Percentiles rank a stretch among this genome's conserved stretches.
Evolutionary conservation across 1,140 invertebrate species (phyloP).

Genomic region (Drosophila baimaii): DNA sequence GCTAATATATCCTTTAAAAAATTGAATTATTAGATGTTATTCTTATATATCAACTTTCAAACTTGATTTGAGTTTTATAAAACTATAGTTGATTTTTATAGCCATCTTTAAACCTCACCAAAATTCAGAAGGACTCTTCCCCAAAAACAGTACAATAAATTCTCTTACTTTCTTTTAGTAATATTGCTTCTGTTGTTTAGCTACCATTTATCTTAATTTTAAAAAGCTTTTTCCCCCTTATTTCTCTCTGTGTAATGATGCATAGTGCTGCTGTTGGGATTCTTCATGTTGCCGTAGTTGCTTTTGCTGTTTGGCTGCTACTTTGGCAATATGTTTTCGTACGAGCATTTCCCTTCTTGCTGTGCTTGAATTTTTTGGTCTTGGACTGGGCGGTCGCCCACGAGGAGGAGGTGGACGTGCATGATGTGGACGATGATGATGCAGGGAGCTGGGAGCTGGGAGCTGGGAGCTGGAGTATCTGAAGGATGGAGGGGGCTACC

Average conservation of each 20-base stretch:
- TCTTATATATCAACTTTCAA: too few relatives aligned
- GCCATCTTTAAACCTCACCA: too few relatives aligned
- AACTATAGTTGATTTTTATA: too few relatives aligned
- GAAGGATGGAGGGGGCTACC: background rate
- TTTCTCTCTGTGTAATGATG: slow-evolving; percentile 67
- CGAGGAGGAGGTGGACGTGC: slow-evolving; percentile 27
- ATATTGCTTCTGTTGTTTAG: too few relatives aligned
- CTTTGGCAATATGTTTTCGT: slow-evolving; percentile 81
- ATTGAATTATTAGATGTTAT: too few relatives aligned
- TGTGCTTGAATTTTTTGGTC: slow-evolving; percentile 68
- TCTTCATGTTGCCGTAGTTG: slow-evolving; percentile 49
- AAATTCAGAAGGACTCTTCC: too few relatives aligned
- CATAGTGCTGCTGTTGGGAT: slow-evolving; percentile 57
- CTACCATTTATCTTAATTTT: background rate
- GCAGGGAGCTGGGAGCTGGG: slow-evolving; percentile 2
- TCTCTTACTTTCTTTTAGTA: too few relatives aligned
- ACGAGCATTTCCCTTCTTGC: slow-evolving; percentile 43
- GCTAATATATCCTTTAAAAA: too few relatives aligned
- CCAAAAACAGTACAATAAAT: too few relatives aligned
- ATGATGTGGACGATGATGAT: slow-evolving; percentile 22
- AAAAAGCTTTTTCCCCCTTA: slow-evolving; percentile 13
- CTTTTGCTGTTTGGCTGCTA: slow-evolving; percentile 65
- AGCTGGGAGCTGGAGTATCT: background rate
- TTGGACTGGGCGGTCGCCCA: slow-evolving; percentile 65
- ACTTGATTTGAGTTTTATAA: too few relatives aligned